Evolutionary conservation across 2,113 vertebrate species (phyloP).

Genomic region (Lophius piscatorius): DNA sequence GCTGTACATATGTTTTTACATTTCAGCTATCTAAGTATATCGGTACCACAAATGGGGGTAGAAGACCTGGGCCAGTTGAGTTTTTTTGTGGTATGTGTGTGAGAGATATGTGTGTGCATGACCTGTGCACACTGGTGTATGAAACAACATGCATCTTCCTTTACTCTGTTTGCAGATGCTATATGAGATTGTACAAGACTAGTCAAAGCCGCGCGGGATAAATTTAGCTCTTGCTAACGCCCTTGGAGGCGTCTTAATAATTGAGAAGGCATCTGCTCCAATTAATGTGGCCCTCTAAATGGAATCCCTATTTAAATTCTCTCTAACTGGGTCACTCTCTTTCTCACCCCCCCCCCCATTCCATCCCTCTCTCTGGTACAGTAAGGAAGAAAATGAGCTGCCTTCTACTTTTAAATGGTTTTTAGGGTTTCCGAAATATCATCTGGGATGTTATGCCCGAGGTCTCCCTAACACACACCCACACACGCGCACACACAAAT

Average conservation of each 20-base stretch:
- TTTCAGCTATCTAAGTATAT: not conserved
- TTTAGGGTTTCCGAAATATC: slow-evolving; percentile 76
- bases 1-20: not conserved
- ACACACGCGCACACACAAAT: slow-evolving; percentile 4
- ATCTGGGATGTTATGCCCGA: slow-evolving; percentile 72
- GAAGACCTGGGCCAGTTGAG: slow-evolving; percentile 4
- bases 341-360: slow-evolving; percentile 53
- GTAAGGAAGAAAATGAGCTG: slow-evolving; percentile 70
- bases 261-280: slow-evolving; percentile 87
- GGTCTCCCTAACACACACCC: slow-evolving; percentile 48
- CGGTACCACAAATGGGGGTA: not conserved
- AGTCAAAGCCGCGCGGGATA: slow-evolving; percentile 74
- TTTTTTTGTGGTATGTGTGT: slow-evolving; percentile 4
- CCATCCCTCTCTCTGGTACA: slow-evolving; percentile 57
- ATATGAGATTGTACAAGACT: slow-evolving; percentile 71
- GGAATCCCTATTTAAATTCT: slow-evolving; percentile 85
- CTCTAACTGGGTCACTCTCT: slow-evolving; percentile 83
- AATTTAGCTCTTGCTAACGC: slow-evolving; percentile 80
- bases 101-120: slow-evolving; percentile 11
- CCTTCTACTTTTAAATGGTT: slow-evolving; percentile 77
- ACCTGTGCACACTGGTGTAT: slow-evolving; percentile 38
- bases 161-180: slow-evolving; percentile 72
- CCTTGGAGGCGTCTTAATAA: slow-evolving; percentile 85
- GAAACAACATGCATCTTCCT: slow-evolving; percentile 49
- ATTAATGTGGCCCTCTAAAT: slow-evolving; percentile 86